Conservation (phyloP, 2,888 invertebrate species). For the Palloptera scutellata region DNA sequence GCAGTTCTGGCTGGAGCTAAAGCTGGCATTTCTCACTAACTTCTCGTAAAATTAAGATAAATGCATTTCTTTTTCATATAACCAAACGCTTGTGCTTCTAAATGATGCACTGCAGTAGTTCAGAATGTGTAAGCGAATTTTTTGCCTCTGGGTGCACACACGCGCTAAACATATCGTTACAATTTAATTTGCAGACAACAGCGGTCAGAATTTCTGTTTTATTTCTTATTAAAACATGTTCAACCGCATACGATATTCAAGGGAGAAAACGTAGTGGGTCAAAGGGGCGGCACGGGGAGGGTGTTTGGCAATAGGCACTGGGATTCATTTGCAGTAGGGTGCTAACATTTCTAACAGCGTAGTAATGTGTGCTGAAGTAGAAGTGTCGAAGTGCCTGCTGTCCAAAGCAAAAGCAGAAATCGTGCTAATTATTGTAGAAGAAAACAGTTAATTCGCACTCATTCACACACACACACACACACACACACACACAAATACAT, state of each 20-base stretch:
- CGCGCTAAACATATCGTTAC: conserved; percentile 24
- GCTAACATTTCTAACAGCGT: not conserved
- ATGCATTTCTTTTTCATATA: too few relatives aligned
- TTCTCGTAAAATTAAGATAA: too few relatives aligned
- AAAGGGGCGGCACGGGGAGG: too few relatives aligned
- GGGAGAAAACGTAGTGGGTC: not conserved
- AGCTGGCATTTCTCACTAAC: too few relatives aligned
- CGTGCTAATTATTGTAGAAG: conserved; percentile 23
- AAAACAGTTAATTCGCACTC: conserved; percentile 20
- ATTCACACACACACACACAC: not conserved
- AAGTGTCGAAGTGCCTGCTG: not conserved
- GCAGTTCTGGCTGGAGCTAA: too few relatives aligned
- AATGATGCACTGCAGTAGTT: too few relatives aligned
- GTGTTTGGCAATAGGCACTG: too few relatives aligned
- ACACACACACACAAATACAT: not conserved
- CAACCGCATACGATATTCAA: not conserved
- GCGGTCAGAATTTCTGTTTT: not conserved
- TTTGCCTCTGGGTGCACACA: too few relatives aligned
- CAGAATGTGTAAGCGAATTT: too few relatives aligned
- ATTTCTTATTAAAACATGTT: not conserved
- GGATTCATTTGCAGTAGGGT: not conserved
- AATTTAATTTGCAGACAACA: conserved; percentile 31
- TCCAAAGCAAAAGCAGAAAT: not conserved
- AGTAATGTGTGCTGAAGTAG: not conserved
- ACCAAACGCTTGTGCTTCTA: too few relatives aligned